Base-by-base conservation (phyloP, 1,140 invertebrate species). In the Zaprionus ghesquierei region DNA sequence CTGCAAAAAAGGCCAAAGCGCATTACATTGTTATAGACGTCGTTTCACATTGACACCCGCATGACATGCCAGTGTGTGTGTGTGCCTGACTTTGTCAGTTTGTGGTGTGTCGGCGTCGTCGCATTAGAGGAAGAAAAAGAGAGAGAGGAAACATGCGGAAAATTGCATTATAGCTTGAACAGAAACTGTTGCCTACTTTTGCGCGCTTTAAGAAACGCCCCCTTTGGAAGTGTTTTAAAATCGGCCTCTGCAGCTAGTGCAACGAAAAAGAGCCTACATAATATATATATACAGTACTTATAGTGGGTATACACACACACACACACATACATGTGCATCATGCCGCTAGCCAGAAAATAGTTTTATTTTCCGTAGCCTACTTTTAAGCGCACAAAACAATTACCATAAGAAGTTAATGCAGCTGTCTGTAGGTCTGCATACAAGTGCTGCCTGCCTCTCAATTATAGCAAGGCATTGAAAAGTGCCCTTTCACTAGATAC, bases 171-270 rank as follows among this genome's bases (percentile, higher is more conserved):
- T 23, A 29, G 35, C 22, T 69, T 69, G 18, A 18, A 20, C 46
- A 1, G 22, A 22, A 49, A 62, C 2, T 63, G 54, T 75, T 75
- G 72, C 66, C 58, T 59, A 63, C 70, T 73, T 73, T 69, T 58
- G 25, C 33, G 65, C 58, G 64, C 63, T 6, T 18, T 6, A 50
- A 25, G n/a, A 22, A 62, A 62, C 29, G 15, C 46, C 25, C 5
- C 12, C 22, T n/a, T n/a, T n/a, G n/a, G n/a, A 61, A 8, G 20
- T 50, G 23, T 46, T 22, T 46, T 10, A 5, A 59, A 20, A n/a
- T n/a, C n/a, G n/a, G n/a, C n/a, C n/a, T n/a, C 10, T 20, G 12
- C 13, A n/a, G 41, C 25, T 35, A 2, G 3, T 31, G 41, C 41
- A 44, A 44, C 3, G 20, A 44, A 27, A 27, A 27, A n/a, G n/a